phyloP scores from a whole-genome alignment of 2,797 vertebrate species.

The Sebastiscus tertius region DNA sequence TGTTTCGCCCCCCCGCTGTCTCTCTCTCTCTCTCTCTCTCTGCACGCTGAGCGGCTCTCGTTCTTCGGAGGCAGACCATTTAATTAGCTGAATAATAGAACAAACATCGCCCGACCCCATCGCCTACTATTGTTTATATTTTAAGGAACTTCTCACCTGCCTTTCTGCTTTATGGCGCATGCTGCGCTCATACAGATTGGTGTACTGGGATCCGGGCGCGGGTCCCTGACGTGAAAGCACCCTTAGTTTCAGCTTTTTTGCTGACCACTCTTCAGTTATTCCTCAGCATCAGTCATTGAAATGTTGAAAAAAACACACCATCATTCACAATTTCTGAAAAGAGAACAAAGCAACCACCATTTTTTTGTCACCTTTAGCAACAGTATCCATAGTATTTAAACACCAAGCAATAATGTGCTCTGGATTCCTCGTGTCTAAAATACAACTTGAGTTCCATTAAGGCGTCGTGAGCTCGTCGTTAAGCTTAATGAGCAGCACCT shows the following conservation, averaged over 20 bases:
- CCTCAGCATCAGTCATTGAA: not conserved
- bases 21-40: too few species aligned
- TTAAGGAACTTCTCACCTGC: too few species aligned
- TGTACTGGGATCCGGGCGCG: too few species aligned
- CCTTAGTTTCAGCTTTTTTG: not conserved
- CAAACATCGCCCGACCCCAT: too few species aligned
- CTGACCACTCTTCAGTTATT: not conserved
- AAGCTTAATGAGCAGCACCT: constrained; percentile 39
- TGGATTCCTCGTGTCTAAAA: not conserved
- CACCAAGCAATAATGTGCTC: not conserved
- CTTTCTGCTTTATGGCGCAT: too few species aligned
- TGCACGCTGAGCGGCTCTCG: too few species aligned
- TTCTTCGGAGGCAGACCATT: too few species aligned
- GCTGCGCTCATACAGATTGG: too few species aligned
- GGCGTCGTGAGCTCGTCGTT: not conserved
- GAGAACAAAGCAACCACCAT: not conserved
- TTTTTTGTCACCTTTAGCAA: not conserved
- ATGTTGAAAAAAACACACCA: not conserved
- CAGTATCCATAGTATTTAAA: not conserved
- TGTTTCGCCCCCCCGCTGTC: too few species aligned
- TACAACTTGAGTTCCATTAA: constrained; percentile 11
- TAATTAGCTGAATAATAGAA: too few species aligned
- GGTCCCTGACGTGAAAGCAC: too few species aligned
- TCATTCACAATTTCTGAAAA: not conserved
- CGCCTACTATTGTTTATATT: too few species aligned